Evolutionary conservation across 2,888 invertebrate species (phyloP).

Genomic region (Stenolophus ochropezus): DNA sequence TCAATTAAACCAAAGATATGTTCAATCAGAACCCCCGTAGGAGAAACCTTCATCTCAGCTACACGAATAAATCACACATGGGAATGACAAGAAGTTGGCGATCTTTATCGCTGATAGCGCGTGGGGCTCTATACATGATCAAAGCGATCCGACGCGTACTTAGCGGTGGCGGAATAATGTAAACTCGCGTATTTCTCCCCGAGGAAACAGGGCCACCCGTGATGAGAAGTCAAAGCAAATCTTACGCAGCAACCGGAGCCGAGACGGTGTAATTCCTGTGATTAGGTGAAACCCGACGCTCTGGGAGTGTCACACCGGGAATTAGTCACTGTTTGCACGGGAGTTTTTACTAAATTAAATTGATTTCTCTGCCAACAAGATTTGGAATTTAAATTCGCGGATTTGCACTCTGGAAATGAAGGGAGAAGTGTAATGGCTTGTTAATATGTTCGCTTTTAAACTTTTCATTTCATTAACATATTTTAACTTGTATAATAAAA

Average conservation of each 20-base stretch:
- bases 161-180: constrained; percentile 30
- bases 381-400: constrained; percentile 1
- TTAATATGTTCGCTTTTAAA: too few relatives aligned
- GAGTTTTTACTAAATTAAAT: constrained; percentile 9
- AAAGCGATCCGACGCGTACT: constrained; percentile 9
- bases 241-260: neutral
- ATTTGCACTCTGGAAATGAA: neutral
- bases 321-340: neutral
- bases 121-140: neutral
- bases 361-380: neutral
- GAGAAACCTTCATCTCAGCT: too few relatives aligned
- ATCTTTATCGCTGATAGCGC: neutral
- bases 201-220: neutral
- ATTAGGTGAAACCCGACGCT: neutral
- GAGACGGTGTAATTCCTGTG: constrained; percentile 12
- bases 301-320: constrained; percentile 5
- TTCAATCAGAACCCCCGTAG: neutral
- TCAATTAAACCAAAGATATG: neutral
- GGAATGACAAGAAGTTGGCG: neutral
- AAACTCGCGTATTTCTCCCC: neutral
- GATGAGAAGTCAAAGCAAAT: constrained; percentile 39
- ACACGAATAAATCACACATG: constrained; percentile 1
- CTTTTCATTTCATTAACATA: too few relatives aligned
- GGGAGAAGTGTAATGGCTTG: neutral
- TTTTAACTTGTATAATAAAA: too few relatives aligned